Base-by-base conservation (phyloP, 2,888 invertebrate genomes). In the Platycheirus albimanus region DNA sequence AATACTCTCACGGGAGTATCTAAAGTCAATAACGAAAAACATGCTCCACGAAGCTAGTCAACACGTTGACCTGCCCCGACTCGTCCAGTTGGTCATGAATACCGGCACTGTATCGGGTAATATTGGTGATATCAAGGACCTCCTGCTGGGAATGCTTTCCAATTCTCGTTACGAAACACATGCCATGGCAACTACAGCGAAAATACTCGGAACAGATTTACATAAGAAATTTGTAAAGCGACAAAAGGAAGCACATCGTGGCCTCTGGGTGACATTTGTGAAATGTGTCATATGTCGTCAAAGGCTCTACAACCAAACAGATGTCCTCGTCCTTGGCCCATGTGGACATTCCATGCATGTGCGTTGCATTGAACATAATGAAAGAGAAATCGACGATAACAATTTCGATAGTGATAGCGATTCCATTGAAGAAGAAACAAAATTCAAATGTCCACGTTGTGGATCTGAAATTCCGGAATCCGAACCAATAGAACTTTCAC, bases 111-210 rank as follows among this genome's bases (percentile, higher is more conserved):
- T 88, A 13, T 88, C 88, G 1, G 92, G 74, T 8, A 93, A 92
- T 81, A 93, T 94, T 87, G 94, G 94, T 19, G 94, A 94, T 88
- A 92, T 94, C 77, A 92, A 93, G 86, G 92, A 92, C 85, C 90
- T 94, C 43, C 87, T 94, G 38, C 91, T 92, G 90, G 94, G 94
- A 64, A 95, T 96, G 92, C 91, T 96, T 83, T 94, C 94, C 15
- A 95, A 96, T 86, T 96, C 95, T 80, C 93, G 93, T 36, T 95
- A 95, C 87, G 95, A 96, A 88, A 93, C 94, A 87, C 93, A 94
- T 52, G 92, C 96, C 86, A 92, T 96, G 85, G 92, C 93, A 85
- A 94, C 94, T 0, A 94, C 94, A 3, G 93, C 94, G 51, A 93
- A 93, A 83, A 90, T 95, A 45, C 79, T 88, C 11, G 94, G 95